phyloP scores from a whole-genome alignment of 2,113 vertebrate genomes.

The Platysteira castanea region DNA sequence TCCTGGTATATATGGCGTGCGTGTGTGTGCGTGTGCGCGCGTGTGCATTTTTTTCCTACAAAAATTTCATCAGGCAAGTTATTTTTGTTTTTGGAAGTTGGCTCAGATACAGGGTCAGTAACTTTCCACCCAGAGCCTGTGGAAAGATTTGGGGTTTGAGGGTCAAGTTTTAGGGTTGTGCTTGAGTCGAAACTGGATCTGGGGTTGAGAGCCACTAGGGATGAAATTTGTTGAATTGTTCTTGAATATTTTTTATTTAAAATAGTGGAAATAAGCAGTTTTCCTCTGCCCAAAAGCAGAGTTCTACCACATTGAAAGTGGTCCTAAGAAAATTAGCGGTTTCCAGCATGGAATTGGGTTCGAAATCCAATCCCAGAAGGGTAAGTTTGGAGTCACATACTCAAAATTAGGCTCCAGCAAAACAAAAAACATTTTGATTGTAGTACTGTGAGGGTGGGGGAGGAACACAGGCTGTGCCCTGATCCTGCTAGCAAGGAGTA shows the following conservation, averaged over 20 bases:
- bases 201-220: neutral
- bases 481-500: neutral
- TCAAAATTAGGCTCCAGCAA: neutral
- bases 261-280: slow-evolving; percentile 24
- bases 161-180: slow-evolving; percentile 11
- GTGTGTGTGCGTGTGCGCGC: neutral
- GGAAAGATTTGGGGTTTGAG: slow-evolving; percentile 44
- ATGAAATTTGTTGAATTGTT: neutral
- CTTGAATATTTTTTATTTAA: neutral
- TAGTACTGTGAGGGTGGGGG: neutral
- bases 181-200: neutral
- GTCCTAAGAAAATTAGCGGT: slow-evolving; percentile 14
- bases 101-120: slow-evolving; percentile 41
- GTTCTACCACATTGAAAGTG: neutral
- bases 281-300: slow-evolving; percentile 3
- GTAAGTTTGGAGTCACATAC: neutral
- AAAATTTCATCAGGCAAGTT: slow-evolving; percentile 40
- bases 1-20: neutral
- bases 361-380: neutral
- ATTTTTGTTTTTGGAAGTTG: slow-evolving; percentile 33
- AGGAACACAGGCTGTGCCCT: neutral
- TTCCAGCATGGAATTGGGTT: neutral
- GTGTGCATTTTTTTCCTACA: neutral
- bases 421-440: neutral
- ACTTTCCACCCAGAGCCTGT: slow-evolving; percentile 30